Percentiles rank a stretch among this genome's conserved stretches.
phyloP scores from a whole-genome alignment of 2,797 vertebrate species.

The Orientallactaga sibirica region DNA sequence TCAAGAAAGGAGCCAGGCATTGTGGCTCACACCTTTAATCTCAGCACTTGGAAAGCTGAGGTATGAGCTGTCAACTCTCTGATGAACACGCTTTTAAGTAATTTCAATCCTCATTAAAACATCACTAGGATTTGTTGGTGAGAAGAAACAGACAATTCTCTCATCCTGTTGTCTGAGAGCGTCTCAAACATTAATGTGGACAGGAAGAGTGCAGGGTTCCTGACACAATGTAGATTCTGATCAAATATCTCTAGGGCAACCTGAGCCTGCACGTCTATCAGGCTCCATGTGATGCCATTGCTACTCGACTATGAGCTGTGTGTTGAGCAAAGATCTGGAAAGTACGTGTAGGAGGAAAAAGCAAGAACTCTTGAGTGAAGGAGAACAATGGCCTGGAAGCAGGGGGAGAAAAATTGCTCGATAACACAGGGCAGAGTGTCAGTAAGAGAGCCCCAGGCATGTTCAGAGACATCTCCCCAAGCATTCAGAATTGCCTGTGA shows the following conservation, averaged over 20 bases:
- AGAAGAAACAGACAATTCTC: background rate
- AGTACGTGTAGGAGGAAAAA: conserved; percentile 39
- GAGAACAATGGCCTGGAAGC: background rate
- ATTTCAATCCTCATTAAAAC: conserved; percentile 25
- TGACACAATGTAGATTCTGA: background rate
- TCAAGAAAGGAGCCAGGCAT: background rate
- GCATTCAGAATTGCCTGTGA: background rate
- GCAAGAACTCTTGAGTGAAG: background rate
- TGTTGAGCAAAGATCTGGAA: conserved; percentile 21
- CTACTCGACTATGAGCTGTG: background rate
- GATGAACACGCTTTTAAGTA: background rate
- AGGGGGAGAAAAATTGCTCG: background rate
- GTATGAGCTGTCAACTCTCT: background rate
- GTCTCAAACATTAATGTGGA: background rate
- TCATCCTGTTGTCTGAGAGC: background rate
- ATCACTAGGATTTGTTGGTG: background rate
- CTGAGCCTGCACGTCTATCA: background rate
- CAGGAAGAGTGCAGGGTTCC: background rate
- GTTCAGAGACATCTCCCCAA: background rate
- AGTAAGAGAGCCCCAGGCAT: background rate
- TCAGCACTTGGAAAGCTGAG: no score
- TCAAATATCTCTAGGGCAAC: background rate
- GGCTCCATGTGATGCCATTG: background rate
- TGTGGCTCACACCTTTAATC: no score
- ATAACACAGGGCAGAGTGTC: background rate